Percentiles rank a stretch among this genome's conserved stretches.
These are phyloP conservation scores for Intellagama lesueurii DNA, from an alignment of 2,797 vertebrate genomes.

Conservation along the genomic window DNA sequence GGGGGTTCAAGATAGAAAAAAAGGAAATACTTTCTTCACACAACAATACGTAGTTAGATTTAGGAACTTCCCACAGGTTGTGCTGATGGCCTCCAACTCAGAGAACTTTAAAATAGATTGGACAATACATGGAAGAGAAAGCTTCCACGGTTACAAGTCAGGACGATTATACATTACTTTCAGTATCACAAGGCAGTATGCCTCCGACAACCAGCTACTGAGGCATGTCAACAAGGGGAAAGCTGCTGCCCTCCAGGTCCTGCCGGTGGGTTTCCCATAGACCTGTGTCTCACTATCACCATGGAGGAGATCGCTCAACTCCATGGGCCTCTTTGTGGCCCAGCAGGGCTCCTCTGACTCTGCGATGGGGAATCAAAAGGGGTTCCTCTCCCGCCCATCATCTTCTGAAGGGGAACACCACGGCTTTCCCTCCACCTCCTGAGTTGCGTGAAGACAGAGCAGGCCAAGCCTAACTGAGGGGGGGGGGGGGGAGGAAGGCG, in stretches of 20 bases:
- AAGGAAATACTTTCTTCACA: neutral
- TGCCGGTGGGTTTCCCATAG: too few relatives aligned
- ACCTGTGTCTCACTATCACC: too few relatives aligned
- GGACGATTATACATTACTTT: neutral
- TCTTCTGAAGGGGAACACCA: too few relatives aligned
- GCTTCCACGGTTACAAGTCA: neutral
- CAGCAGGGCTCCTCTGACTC: too few relatives aligned
- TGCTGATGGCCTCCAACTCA: neutral
- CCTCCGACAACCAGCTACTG: neutral
- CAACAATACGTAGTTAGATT: neutral
- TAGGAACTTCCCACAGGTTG: neutral
- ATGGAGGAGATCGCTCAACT: too few relatives aligned
- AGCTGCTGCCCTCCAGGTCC: too few relatives aligned
- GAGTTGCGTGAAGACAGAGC: neutral
- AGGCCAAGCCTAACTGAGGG: neutral
- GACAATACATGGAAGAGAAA: neutral
- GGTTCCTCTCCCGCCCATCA: too few relatives aligned
- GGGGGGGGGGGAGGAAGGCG: neutral
- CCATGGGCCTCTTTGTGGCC: neutral
- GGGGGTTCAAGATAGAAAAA: neutral
- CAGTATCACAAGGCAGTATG: neutral
- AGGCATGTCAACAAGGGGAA: neutral
- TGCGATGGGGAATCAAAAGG: too few relatives aligned
- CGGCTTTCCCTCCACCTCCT: too few relatives aligned
- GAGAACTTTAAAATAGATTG: neutral